A percentile compares a stretch with the other conserved stretches of the same genome.
Conservation (phyloP, 1,140 invertebrate species). For the Branchinecta lindahli region DNA sequence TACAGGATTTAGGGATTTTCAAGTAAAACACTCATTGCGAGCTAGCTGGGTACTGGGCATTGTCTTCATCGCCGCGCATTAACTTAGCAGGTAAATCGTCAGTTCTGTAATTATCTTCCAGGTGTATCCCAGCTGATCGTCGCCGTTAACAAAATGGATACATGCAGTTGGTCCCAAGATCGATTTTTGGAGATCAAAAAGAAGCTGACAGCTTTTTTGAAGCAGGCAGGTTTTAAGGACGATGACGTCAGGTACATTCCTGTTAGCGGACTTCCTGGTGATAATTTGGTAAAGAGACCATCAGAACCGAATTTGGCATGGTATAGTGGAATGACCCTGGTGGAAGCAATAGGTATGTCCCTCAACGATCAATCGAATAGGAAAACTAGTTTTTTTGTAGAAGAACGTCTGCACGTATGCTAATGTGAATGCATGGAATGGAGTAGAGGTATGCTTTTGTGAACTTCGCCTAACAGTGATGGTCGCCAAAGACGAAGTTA, state of each 20-base stretch:
- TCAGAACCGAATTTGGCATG: constrained; percentile 55
- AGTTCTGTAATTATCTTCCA: constrained; percentile 26
- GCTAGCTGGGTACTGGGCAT: too few relatives aligned
- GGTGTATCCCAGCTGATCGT: constrained; percentile 69
- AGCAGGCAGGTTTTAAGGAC: constrained; percentile 87
- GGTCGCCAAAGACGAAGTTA: too few relatives aligned
- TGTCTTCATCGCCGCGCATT: too few relatives aligned
- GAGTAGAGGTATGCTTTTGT: too few relatives aligned
- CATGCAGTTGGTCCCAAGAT: constrained; percentile 56
- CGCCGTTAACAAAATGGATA: constrained; percentile 72
- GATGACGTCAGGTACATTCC: constrained; percentile 78
- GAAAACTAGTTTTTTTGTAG: too few relatives aligned
- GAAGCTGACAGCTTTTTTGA: constrained; percentile 74
- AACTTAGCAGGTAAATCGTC: too few relatives aligned
- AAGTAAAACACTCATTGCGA: too few relatives aligned
- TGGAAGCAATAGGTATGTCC: constrained; percentile 58
- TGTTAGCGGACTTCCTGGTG: constrained; percentile 84
- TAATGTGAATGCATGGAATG: too few relatives aligned
- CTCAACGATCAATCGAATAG: too few relatives aligned
- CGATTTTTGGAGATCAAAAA: constrained; percentile 71
- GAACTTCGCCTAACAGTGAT: too few relatives aligned
- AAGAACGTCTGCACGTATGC: too few relatives aligned
- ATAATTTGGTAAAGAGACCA: constrained; percentile 63
- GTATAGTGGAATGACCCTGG: constrained; percentile 66
- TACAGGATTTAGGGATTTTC: too few relatives aligned